Conservation (phyloP, 2,888 invertebrate species). For the Drosophila subsilvestris region DNA sequence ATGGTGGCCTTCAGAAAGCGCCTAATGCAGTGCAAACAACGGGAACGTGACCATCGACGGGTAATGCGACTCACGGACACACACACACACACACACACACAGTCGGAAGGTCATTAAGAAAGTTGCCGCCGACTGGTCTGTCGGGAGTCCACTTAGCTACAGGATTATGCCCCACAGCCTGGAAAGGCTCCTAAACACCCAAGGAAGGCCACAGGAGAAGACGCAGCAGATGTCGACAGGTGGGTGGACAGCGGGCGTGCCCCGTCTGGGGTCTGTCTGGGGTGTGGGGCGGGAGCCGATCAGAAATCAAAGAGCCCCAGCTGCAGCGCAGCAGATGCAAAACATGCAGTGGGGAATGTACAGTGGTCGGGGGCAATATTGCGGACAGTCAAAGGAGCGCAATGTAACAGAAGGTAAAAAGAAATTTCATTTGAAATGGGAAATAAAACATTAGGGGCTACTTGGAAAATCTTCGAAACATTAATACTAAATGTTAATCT, state of each 20-base stretch:
- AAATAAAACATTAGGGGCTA: not conserved
- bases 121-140: not conserved
- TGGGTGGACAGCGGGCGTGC: conserved; percentile 34
- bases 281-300: conserved; percentile 35
- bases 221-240: conserved; percentile 43
- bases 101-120: conserved; percentile 6
- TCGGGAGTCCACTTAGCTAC: not conserved
- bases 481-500: too few relatives aligned
- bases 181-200: conserved; percentile 7
- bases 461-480: too few relatives aligned
- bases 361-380: not conserved
- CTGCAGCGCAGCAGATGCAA: conserved; percentile 31
- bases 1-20: too few relatives aligned
- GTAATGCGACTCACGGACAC: conserved; percentile 54
- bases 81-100: conserved; percentile 11
- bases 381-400: conserved; percentile 5
- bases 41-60: conserved; percentile 59
- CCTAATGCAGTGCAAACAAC: conserved; percentile 49
- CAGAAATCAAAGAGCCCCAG: conserved; percentile 42
- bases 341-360: conserved; percentile 36
- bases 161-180: not conserved
- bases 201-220: conserved; percentile 5
- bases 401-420: too few relatives aligned
- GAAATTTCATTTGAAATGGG: not conserved
- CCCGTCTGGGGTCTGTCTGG: conserved; percentile 20